Percentiles rank a stretch among this genome's conserved stretches.
These are phyloP conservation scores for Drosophila atroscutellata DNA, from an alignment of 2,888 invertebrate species.

Conservation along the genomic window DNA sequence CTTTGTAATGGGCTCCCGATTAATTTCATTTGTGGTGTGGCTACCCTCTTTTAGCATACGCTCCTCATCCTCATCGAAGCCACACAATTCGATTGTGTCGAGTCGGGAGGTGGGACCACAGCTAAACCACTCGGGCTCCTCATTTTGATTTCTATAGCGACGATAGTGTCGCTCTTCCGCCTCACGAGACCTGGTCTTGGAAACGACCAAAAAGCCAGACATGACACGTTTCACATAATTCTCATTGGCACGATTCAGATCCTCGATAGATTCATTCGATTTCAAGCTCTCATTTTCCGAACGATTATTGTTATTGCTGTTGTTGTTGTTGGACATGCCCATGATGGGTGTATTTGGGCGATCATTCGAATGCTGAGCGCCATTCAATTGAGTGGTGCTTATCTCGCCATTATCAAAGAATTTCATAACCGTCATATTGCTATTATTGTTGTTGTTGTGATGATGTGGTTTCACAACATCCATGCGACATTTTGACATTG, in stretches of 20 bases:
- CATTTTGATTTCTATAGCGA: constrained; percentile 79
- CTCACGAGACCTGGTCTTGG: constrained; percentile 79
- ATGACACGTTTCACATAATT: constrained; percentile 83
- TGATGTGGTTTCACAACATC: constrained; percentile 44
- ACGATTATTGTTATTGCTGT: constrained; percentile 38
- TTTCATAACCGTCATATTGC: constrained; percentile 59
- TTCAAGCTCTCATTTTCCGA: constrained; percentile 60
- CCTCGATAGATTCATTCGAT: constrained; percentile 67
- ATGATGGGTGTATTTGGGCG: constrained; percentile 67
- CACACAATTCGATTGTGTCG: constrained; percentile 83
- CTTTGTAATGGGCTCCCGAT: constrained; percentile 47
- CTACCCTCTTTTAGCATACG: constrained; percentile 48
- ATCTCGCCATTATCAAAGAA: constrained; percentile 71
- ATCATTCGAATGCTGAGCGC: constrained; percentile 26
- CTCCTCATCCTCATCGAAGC: constrained; percentile 82
- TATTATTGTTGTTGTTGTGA: constrained; percentile 18
- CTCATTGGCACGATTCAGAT: constrained; percentile 70
- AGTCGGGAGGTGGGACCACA: constrained; percentile 83
- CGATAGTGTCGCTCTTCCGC: constrained; percentile 77
- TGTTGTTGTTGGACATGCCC: constrained; percentile 53
- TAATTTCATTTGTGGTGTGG: constrained; percentile 26
- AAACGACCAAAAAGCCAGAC: constrained; percentile 81
- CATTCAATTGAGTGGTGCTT: constrained; percentile 26
- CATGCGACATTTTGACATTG: constrained; percentile 36
- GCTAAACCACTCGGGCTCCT: constrained; percentile 84